Evolutionary conservation across 2,113 vertebrate genomes (phyloP).

Genomic region (Leucoraja erinaceus): DNA sequence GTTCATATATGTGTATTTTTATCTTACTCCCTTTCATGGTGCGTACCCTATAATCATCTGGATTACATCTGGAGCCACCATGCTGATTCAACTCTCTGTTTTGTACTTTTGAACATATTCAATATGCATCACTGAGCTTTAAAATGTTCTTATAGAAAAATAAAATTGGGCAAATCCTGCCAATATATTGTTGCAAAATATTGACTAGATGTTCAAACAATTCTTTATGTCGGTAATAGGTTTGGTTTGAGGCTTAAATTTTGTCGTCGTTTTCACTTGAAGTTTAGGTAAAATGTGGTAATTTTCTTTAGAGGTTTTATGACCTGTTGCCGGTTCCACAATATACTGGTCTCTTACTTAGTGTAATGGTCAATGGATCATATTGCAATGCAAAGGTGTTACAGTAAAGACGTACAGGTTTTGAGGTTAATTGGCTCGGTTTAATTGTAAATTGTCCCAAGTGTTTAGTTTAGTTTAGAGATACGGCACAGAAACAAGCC

Average conservation of each 20-base stretch:
- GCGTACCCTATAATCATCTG: slow-evolving; percentile 31
- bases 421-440: no score
- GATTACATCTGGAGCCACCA: slow-evolving; percentile 31
- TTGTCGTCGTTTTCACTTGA: not conserved
- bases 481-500: no score
- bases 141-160: not conserved
- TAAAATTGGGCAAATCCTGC: slow-evolving; percentile 2
- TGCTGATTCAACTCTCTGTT: slow-evolving; percentile 15
- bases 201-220: not conserved
- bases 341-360: not conserved
- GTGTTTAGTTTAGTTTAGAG: no score
- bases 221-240: not conserved
- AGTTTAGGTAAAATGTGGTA: not conserved
- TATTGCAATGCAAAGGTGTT: not conserved
- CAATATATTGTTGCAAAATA: not conserved
- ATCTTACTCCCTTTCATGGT: slow-evolving; percentile 33
- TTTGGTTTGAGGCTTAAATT: not conserved
- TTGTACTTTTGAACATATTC: not conserved
- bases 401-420: no score
- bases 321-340: not conserved
- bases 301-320: not conserved
- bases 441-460: no score
- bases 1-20: slow-evolving; percentile 22
- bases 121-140: not conserved
- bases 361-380: no score